Evolutionary conservation across 2,797 vertebrate species (phyloP), one percentile per base, ranked within the genome.

Genomic region (Erpetoichthys calabaricus): DNA sequence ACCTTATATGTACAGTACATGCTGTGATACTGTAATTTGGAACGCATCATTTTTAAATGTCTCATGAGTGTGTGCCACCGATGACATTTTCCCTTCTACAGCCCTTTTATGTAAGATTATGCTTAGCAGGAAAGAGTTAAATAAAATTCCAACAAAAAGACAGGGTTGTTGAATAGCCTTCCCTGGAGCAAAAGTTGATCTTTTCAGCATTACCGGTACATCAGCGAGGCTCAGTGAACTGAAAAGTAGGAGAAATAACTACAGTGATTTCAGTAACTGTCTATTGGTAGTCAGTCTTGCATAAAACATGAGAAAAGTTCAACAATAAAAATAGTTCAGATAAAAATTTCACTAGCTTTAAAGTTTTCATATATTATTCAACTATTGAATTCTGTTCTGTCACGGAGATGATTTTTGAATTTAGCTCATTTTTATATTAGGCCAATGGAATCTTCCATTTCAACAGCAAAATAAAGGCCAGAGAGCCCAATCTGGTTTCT

Each of bases 171-270:
- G 53, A 43, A 42, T 7, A 2, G 53, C 53, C 53, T 54, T 42
- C 53, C 10, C 53, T 54, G 53, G 9, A 44, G 53, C 53, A 54
- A 42, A 54, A 41, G 6, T 42, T 51, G 5, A 51, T 41, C 53
- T 54, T 54, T 54, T 54, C 53, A 54, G 44, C 44, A 54, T 54
- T 54, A 25, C 25, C 25, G 25, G 25, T 25, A 54, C 53, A 54
- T 54, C 53, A 54, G 53, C 42, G 44, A 54, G 53, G 53, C 53
- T 54, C 53, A 54, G 53, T 54, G 53, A 54, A 54, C 53, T 54
- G 53, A 54, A 43, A 54, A 54, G 44, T 54, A 54, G 53, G 53
- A 54, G 53, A 54, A 54, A 54, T 54, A 8, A 54, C 53, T 54
- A 54, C 53, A 54, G 9, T 54, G 53, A 53, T 25, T 44, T 45